Base-by-base conservation (phyloP, 1,140 invertebrate species). In the Formica selysi region DNA sequence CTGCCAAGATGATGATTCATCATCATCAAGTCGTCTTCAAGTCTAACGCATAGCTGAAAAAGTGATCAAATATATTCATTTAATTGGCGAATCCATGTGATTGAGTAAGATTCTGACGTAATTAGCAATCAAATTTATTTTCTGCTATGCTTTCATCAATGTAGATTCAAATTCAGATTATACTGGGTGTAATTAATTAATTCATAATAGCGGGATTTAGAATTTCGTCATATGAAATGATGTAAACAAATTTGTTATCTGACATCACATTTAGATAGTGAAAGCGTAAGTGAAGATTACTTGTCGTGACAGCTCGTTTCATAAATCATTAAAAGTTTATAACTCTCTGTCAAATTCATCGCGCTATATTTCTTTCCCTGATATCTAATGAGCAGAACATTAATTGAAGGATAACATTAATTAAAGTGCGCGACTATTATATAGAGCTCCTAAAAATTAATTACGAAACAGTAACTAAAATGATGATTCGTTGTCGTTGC, bases 1-100 rank as follows among this genome's bases (percentile, higher is more conserved):
- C 83, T 70, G 29, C 6, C 76, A 59, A 76, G 76, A 71, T 54
- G 68, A 91, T 91, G 88, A 92, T 86, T 92, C 89, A 91, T 68
- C 89, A 91, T 68, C 65, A 36, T n/a, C 38, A 36, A 51, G 64
- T 57, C 13, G 62, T 13, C 36, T 86, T 85, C 51, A 44, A 59
- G 38, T 57, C 44, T 36, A 26, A 22, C 44, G n/a, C 7, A 81
- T 68, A 29, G 11, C 71, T 51, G n/a, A 26, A 76, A 67, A 87
- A 67, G 19, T 51, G 38, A 38, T 26, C 36, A 26, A 10, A 6
- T 59, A 29, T 76, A 29, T 65, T 8, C n/a, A 13, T n/a, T 76
- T 70, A 81, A 89, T 62, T 36, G 61, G 13, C 11, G 54, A 86
- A 65, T 88, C 62, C 29, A 36, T 61, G n/a, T 29, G 48, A 67